phyloP scores from a whole-genome alignment of 2,113 vertebrate genomes.

The Nannospalax galili region DNA sequence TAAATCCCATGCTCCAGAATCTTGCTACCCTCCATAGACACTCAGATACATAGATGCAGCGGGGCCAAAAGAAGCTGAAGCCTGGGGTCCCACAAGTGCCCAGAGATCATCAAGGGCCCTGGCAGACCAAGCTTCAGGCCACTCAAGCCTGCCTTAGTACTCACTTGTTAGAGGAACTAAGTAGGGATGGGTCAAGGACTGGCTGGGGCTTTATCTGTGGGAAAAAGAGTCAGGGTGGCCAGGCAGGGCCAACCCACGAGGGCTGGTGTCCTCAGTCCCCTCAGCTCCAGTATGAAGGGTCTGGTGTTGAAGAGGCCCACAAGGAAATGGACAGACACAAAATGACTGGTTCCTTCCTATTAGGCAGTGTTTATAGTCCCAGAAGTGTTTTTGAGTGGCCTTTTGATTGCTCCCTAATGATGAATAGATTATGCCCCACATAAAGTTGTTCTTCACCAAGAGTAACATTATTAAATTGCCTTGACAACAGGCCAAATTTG shows the following conservation, averaged over 20 bases:
- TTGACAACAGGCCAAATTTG: background rate
- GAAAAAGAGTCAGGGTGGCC: background rate
- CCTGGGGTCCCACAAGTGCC: background rate
- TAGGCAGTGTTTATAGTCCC: background rate
- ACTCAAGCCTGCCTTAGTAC: background rate
- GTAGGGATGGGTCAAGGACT: background rate
- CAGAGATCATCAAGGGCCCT: background rate
- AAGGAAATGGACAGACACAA: background rate
- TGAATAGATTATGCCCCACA: background rate
- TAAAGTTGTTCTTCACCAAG: background rate
- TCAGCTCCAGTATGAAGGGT: background rate
- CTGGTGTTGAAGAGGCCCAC: background rate
- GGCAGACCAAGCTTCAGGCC: background rate
- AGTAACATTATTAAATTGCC: background rate
- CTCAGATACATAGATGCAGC: fast-evolving
- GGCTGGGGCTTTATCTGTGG: background rate
- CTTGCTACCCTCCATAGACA: background rate
- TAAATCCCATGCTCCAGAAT: background rate
- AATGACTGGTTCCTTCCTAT: background rate
- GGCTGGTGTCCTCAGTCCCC: background rate
- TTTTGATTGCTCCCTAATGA: background rate
- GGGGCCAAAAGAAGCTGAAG: background rate
- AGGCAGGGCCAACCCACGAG: background rate
- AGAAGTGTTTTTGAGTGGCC: background rate
- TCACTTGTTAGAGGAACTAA: too few species aligned